Conservation (phyloP, 2,797 vertebrate genomes). For the Enteromius viviparus region DNA sequence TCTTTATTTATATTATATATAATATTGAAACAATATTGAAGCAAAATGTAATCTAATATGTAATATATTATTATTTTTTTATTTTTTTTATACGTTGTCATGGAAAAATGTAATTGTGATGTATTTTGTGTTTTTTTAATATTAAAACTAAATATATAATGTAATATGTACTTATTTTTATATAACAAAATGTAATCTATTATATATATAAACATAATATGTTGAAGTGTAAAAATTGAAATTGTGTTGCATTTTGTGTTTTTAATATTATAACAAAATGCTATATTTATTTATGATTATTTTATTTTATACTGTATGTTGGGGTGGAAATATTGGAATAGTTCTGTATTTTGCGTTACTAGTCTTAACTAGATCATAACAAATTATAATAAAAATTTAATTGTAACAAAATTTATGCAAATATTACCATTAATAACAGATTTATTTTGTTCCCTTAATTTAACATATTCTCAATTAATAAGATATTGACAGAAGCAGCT, state of each 20-base stretch:
- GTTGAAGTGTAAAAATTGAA: neutral
- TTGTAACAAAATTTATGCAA: neutral
- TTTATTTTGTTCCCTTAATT: neutral
- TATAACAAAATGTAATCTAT: too few species aligned
- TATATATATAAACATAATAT: too few species aligned
- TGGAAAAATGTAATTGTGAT: too few species aligned
- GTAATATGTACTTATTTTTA: too few species aligned
- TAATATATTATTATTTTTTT: too few species aligned
- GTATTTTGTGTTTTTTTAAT: too few species aligned
- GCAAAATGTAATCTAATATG: too few species aligned
- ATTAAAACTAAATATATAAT: too few species aligned
- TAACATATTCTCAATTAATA: neutral
- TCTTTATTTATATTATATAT: too few species aligned
- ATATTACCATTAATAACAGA: neutral
- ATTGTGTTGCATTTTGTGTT: neutral
- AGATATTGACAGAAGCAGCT: neutral
- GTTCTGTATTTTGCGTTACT: neutral
- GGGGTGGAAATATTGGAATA: neutral
- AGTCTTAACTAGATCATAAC: neutral
- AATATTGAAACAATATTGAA: too few species aligned
- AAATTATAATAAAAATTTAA: neutral
- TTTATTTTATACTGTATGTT: neutral
- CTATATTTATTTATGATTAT: neutral
- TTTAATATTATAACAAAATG: neutral
- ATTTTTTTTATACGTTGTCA: too few species aligned